A percentile compares a stretch with the other conserved stretches of the same genome.
Conservation (phyloP, 37 sponge, comb jelly and placozoan genomes). For the Chondrilla cf. caribensis region DNA sequence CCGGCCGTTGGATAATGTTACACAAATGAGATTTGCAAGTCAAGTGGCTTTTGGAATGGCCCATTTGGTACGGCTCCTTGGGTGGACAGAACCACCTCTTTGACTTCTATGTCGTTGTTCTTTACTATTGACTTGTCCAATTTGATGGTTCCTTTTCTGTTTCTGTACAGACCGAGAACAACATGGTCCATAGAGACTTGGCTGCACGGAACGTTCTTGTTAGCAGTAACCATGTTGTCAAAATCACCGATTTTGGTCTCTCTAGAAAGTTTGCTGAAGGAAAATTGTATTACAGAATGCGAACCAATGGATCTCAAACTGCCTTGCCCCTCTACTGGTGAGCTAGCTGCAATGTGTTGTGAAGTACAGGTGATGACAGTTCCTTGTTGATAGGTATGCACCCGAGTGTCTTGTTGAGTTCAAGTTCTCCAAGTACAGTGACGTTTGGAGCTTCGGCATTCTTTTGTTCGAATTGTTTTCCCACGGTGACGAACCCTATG, state of each 20-base stretch:
- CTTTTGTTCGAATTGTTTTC: constrained; percentile 70
- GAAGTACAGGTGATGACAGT: not conserved
- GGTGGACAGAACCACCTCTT: not conserved
- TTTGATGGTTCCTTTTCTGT: too few species aligned
- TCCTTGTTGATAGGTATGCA: constrained; percentile 49
- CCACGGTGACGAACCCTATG: constrained; percentile 31
- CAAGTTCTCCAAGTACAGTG: constrained; percentile 44
- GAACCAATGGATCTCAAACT: not conserved
- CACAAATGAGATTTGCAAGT: constrained; percentile 20
- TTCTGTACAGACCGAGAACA: constrained; percentile 36
- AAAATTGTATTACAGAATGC: constrained; percentile 40
- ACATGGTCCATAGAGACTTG: constrained; percentile 71
- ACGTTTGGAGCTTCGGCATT: constrained; percentile 69
- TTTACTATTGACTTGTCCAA: too few species aligned
- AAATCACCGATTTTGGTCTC: constrained; percentile 76
- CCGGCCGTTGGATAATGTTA: not conserved
- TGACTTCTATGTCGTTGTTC: too few species aligned
- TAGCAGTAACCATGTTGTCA: constrained; percentile 26
- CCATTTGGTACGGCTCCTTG: constrained; percentile 45
- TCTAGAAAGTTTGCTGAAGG: constrained; percentile 31
- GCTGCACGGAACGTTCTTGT: constrained; percentile 70
- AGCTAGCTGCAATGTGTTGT: not conserved
- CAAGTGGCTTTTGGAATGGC: constrained; percentile 71
- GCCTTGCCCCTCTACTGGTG: constrained; percentile 7
- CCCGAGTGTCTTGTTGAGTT: constrained; percentile 54